Conservation (phyloP, 2,113 vertebrate species). For the Labeo catla region DNA sequence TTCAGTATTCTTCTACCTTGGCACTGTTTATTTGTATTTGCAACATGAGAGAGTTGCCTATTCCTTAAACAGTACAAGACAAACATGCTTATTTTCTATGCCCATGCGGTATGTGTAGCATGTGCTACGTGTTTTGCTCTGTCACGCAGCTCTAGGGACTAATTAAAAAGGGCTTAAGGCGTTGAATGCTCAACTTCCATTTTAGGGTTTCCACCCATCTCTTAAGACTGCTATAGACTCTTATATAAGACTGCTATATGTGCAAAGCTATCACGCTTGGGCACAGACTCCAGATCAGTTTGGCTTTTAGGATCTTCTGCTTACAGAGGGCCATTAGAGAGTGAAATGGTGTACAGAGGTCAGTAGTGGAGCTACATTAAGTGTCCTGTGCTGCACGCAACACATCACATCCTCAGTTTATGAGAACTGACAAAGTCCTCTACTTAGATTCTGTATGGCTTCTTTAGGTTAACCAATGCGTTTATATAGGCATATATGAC, state of each 20-base stretch:
- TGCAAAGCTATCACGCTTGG: conserved; percentile 11
- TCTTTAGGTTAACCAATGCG: conserved; percentile 40
- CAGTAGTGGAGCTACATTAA: background rate
- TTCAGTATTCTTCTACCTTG: too few relatives aligned
- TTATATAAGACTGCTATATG: conserved; percentile 13
- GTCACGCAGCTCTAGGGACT: conserved; percentile 41
- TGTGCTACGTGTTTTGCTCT: conserved; percentile 41
- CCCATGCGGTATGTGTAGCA: conserved; percentile 51
- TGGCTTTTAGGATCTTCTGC: background rate
- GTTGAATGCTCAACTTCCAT: conserved; percentile 41
- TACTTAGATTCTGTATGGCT: conserved; percentile 34
- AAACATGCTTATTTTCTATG: conserved; percentile 45
- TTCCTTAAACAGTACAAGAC: background rate
- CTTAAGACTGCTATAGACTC: conserved; percentile 33
- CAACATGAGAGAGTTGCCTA: background rate
- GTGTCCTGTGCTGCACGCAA: conserved; percentile 6
- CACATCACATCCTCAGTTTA: conserved; percentile 17
- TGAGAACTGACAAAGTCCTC: conserved; percentile 18
- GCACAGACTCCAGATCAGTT: conserved; percentile 37
- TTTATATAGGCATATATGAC: conserved; percentile 9
- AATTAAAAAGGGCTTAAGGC: conserved; percentile 59
- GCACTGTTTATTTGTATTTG: background rate
- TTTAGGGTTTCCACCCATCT: conserved; percentile 32
- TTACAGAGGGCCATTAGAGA: background rate
- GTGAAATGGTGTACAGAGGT: conserved; percentile 2